phyloP scores from a whole-genome alignment of 2,797 vertebrate genomes.

The Urosaurus nigricauda region DNA sequence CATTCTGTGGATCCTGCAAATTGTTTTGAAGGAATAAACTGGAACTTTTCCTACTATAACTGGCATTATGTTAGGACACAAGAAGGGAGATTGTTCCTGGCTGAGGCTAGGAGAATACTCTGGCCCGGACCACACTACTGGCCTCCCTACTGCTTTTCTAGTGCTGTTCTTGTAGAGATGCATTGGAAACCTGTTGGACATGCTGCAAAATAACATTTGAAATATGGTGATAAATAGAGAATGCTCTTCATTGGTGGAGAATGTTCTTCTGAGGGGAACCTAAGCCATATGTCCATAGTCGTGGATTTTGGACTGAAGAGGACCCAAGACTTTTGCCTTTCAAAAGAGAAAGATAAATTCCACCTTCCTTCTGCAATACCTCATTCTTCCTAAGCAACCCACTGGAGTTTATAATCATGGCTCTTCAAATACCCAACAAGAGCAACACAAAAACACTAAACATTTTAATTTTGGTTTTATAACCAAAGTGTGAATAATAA shows the following conservation, averaged over 20 bases:
- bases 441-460: not conserved
- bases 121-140: slow-evolving; percentile 41
- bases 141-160: slow-evolving; percentile 45
- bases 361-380: slow-evolving; percentile 17
- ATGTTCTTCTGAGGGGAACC: slow-evolving; percentile 32
- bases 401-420: not conserved
- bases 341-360: not conserved
- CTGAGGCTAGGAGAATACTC: slow-evolving; percentile 56
- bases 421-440: not conserved
- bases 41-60: slow-evolving; percentile 36
- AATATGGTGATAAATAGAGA: slow-evolving; percentile 19
- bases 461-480: slow-evolving; percentile 3
- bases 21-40: slow-evolving; percentile 46
- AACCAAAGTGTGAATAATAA: slow-evolving; percentile 19
- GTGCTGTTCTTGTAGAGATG: slow-evolving; percentile 48
- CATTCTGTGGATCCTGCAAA: slow-evolving; percentile 46
- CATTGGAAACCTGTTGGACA: slow-evolving; percentile 56
- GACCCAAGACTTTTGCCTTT: not conserved
- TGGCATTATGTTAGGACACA: slow-evolving; percentile 47
- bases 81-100: slow-evolving; percentile 58
- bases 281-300: slow-evolving; percentile 39
- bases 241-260: slow-evolving; percentile 18
- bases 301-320: slow-evolving; percentile 29
- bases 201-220: slow-evolving; percentile 39
- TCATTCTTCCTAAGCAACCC: slow-evolving; percentile 20